Evolutionary conservation across 2,113 vertebrate genomes (phyloP).

Genomic region (Tinamus guttatus): DNA sequence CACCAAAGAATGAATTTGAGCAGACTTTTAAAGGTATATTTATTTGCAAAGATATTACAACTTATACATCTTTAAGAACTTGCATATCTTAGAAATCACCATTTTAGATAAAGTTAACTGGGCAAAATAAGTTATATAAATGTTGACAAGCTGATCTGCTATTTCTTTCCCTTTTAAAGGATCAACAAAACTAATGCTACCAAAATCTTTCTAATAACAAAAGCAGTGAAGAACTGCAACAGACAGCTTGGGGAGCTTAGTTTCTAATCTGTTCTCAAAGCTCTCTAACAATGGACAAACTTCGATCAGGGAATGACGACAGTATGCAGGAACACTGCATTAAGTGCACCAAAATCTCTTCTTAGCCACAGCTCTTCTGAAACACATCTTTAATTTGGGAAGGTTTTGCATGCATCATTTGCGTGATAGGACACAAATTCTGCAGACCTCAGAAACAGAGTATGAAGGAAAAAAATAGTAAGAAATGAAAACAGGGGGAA

Average conservation of each 20-base stretch:
- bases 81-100: background rate
- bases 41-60: background rate
- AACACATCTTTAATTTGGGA: background rate
- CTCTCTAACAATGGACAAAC: background rate
- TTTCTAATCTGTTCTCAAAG: background rate
- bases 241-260: background rate
- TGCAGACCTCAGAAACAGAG: background rate
- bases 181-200: background rate
- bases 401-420: accelerated
- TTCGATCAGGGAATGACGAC: background rate
- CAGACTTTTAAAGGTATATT: no score
- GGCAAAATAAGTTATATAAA: background rate
- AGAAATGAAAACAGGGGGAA: background rate
- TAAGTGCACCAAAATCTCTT: background rate
- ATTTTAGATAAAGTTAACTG: background rate
- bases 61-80: no score
- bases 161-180: background rate
- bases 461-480: background rate
- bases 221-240: background rate
- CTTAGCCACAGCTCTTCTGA: background rate
- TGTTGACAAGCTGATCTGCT: background rate
- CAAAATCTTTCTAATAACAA: background rate
- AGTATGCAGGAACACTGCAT: background rate
- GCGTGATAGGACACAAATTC: background rate
- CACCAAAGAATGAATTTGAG: background rate